Percentiles rank a stretch among this genome's conserved stretches.
These are phyloP conservation scores for Psococerastis gibbosa DNA, from an alignment of 2,888 invertebrate genomes.

Conservation along the genomic window DNA sequence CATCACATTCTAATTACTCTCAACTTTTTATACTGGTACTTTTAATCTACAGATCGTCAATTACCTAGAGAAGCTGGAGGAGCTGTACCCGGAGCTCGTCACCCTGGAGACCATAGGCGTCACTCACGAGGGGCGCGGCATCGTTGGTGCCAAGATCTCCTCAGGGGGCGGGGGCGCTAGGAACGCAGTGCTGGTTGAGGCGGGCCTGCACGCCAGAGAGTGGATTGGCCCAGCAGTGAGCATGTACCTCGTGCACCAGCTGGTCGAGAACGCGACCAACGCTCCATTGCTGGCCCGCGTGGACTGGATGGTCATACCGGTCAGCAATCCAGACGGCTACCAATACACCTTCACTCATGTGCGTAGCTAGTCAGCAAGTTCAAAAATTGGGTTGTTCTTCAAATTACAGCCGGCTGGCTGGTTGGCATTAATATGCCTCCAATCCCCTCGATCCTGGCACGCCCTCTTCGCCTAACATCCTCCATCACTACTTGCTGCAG, in stretches of 20 bases:
- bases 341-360: conserved; percentile 21
- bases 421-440: no score
- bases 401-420: no score
- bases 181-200: background rate
- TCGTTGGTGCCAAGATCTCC: conserved; percentile 24
- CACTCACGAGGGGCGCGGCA: conserved; percentile 22
- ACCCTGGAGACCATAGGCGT: conserved; percentile 23
- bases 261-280: conserved; percentile 18
- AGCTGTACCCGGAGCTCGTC: conserved; percentile 21
- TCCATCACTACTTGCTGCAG: no score
- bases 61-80: conserved; percentile 21
- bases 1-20: no score
- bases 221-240: conserved; percentile 30
- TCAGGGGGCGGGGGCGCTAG: conserved; percentile 16
- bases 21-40: no score
- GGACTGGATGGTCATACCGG: conserved; percentile 27
- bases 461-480: no score
- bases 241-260: conserved; percentile 21
- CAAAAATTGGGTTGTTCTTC: no score
- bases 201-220: conserved; percentile 24
- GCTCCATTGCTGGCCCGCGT: conserved; percentile 22
- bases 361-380: no score
- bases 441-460: no score
- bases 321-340: conserved; percentile 27
- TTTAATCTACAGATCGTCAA: conserved; percentile 35